A percentile compares a stretch with the other conserved stretches of the same genome.
These are phyloP conservation scores for Cheilosia grossa DNA, from an alignment of 2,888 invertebrate species.

Conservation along the genomic window DNA sequence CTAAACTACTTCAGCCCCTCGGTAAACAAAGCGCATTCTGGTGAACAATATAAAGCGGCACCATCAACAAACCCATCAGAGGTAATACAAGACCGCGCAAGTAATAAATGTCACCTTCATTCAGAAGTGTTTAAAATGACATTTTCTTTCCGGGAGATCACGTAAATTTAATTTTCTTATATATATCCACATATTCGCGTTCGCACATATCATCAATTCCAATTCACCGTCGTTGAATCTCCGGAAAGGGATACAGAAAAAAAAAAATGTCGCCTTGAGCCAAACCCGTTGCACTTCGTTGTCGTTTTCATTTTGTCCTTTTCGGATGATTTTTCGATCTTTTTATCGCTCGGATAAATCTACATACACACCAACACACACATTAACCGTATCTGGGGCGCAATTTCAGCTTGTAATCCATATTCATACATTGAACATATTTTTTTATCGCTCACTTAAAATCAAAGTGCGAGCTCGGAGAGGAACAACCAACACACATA, in stretches of 20 bases:
- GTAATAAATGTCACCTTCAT: constrained; percentile 74
- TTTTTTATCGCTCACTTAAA: constrained; percentile 73
- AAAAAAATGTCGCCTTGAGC: constrained; percentile 65
- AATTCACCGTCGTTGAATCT: constrained; percentile 31
- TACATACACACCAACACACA: constrained; percentile 36
- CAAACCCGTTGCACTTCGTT: constrained; percentile 58
- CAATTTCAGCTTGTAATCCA: constrained; percentile 77
- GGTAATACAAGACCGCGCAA: constrained; percentile 64
- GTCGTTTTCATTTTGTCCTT: constrained; percentile 39
- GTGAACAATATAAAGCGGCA: constrained; percentile 18
- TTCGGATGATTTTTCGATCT: constrained; percentile 62
- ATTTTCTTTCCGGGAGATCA: constrained; percentile 74
- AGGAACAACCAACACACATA: constrained; percentile 50
- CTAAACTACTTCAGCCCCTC: constrained; percentile 3
- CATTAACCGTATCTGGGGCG: constrained; percentile 17
- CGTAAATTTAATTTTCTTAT: constrained; percentile 65
- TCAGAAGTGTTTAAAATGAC: constrained; percentile 74
- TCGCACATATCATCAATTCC: not conserved
- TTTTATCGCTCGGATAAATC: constrained; percentile 68
- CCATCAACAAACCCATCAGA: constrained; percentile 31
- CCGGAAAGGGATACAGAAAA: constrained; percentile 30
- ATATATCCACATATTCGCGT: constrained; percentile 21
- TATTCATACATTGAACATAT: constrained; percentile 78
- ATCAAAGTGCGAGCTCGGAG: constrained; percentile 67
- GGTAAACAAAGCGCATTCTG: constrained; percentile 35